A percentile compares a stretch with the other conserved stretches of the same genome.
These are phyloP conservation scores for Odontocerum albicorne DNA, from an alignment of 2,888 invertebrate genomes.

Conservation along the genomic window DNA sequence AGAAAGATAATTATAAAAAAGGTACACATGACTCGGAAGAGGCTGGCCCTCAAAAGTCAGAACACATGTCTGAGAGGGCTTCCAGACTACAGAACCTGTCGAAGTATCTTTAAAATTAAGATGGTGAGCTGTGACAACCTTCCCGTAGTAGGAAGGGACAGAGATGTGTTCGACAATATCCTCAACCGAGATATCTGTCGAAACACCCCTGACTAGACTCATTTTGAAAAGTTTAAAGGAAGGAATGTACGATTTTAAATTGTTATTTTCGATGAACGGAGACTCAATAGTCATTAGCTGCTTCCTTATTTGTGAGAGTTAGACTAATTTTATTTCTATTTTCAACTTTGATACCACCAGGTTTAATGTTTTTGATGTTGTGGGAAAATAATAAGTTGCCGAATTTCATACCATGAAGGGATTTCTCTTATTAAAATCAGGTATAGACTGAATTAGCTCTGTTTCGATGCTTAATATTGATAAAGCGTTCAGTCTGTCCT, in stretches of 20 bases:
- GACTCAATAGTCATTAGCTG: not conserved
- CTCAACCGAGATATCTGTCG: not conserved
- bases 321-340: not conserved
- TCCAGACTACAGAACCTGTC: not conserved
- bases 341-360: not conserved
- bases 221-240: not conserved
- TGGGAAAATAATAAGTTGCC: not conserved
- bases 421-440: no score
- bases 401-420: no score
- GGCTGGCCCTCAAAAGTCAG: constrained; percentile 5
- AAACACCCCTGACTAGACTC: not conserved
- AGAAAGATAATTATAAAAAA: not conserved
- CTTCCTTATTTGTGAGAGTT: not conserved
- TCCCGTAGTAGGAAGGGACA: not conserved
- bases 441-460: no score
- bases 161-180: not conserved
- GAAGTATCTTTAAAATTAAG: not conserved
- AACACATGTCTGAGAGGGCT: not conserved
- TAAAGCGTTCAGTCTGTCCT: no score
- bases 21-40: constrained; percentile 1
- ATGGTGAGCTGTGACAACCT: not conserved
- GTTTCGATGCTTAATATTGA: no score
- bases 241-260: not conserved
- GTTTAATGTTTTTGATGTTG: not conserved
- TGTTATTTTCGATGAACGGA: not conserved